Percentiles rank a stretch among this genome's conserved stretches.
These are phyloP conservation scores for Anguilla megastoma DNA, from an alignment of 2,797 vertebrate species.

Conservation along the genomic window DNA sequence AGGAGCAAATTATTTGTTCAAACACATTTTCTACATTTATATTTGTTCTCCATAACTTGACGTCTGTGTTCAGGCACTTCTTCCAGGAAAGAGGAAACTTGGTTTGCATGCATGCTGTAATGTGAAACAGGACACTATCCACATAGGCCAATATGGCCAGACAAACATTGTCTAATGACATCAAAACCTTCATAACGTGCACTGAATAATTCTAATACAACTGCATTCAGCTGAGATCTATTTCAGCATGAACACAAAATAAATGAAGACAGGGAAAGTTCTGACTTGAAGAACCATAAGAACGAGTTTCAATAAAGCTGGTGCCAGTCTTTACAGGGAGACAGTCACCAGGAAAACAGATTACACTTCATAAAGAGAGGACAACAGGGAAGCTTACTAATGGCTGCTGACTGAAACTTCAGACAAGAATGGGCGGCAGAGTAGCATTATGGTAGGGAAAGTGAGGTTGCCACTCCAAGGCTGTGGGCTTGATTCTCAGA, in stretches of 20 bases:
- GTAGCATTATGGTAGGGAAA: background rate
- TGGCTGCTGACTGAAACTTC: background rate
- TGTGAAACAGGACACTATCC: background rate
- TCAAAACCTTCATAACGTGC: background rate
- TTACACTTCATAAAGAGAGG: constrained; percentile 21
- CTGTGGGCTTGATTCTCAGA: background rate
- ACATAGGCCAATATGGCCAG: background rate
- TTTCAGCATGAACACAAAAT: background rate
- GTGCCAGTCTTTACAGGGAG: background rate
- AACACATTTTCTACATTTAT: background rate
- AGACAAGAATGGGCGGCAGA: background rate
- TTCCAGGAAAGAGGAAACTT: background rate
- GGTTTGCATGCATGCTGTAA: background rate
- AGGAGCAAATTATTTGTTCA: background rate
- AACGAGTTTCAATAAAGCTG: background rate
- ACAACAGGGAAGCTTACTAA: constrained; percentile 34
- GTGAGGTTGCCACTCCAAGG: background rate
- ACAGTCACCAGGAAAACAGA: constrained; percentile 17
- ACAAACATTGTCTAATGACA: background rate
- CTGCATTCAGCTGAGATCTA: background rate
- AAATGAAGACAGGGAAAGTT: constrained; percentile 16
- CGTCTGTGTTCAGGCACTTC: background rate
- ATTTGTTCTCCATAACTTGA: background rate
- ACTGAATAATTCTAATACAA: background rate
- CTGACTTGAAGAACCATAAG: background rate